Percentiles rank a stretch among this genome's conserved stretches.
phyloP scores from a whole-genome alignment of 2,888 invertebrate genomes.

The Pediacus dermestoides region DNA sequence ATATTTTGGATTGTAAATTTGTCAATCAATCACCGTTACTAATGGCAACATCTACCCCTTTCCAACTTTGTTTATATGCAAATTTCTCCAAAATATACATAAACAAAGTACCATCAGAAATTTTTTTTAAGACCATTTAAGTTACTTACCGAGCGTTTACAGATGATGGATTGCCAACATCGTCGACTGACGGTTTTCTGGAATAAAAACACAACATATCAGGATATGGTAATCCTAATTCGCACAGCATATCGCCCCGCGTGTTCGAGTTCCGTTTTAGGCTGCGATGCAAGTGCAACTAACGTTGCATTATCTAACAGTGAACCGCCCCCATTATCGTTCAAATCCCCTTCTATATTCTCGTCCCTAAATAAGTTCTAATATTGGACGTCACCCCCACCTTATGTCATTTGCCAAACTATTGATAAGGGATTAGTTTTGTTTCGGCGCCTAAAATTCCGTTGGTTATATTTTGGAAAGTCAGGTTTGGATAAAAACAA shows the following conservation, averaged over 20 bases:
- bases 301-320: slow-evolving; percentile 30
- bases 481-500: too few species aligned
- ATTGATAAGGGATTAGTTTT: slow-evolving; percentile 31
- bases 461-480: too few species aligned
- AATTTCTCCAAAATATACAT: slow-evolving; percentile 3
- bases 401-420: slow-evolving; percentile 31
- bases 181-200: slow-evolving; percentile 85
- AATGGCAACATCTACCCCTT: too few species aligned
- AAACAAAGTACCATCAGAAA: background rate
- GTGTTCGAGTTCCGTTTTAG: slow-evolving; percentile 13
- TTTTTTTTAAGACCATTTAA: background rate
- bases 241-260: slow-evolving; percentile 38
- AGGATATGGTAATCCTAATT: slow-evolving; percentile 37
- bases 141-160: slow-evolving; percentile 82
- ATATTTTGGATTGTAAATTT: too few species aligned
- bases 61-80: slow-evolving; percentile 8
- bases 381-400: slow-evolving; percentile 37
- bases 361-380: slow-evolving; percentile 47
- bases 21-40: too few species aligned
- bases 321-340: slow-evolving; percentile 31
- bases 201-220: slow-evolving; percentile 55
- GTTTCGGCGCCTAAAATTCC: too few species aligned
- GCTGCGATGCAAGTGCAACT: slow-evolving; percentile 33
- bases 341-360: slow-evolving; percentile 39
- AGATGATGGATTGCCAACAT: slow-evolving; percentile 78